Percentiles rank a stretch among this genome's conserved stretches.
phyloP scores from a whole-genome alignment of 2,113 vertebrate genomes.

The Phasianus colchicus region DNA sequence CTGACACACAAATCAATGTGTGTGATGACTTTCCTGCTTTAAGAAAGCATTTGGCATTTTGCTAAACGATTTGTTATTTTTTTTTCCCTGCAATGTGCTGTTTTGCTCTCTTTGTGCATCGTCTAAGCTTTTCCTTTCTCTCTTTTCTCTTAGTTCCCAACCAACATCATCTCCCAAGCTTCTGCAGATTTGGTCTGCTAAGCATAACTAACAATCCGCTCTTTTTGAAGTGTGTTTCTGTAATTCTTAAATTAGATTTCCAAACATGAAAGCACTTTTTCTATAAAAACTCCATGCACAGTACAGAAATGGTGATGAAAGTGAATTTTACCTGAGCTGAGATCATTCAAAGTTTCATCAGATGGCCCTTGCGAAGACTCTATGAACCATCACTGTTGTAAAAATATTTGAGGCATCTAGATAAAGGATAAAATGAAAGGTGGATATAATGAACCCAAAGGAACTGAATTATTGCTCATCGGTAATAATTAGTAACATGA shows the following conservation, averaged over 20 bases:
- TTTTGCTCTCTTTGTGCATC: background rate
- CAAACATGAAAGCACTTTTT: slow-evolving; percentile 22
- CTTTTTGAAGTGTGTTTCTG: slow-evolving; percentile 16
- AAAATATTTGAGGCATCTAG: background rate
- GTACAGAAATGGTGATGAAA: background rate
- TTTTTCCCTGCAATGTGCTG: background rate
- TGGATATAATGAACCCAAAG: background rate
- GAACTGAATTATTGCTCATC: background rate
- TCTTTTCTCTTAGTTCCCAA: background rate
- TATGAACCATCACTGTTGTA: background rate
- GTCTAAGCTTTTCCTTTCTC: background rate
- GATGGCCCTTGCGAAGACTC: background rate
- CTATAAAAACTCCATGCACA: background rate
- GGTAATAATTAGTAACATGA: background rate
- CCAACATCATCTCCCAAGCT: background rate
- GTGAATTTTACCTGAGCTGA: background rate
- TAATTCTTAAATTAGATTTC: slow-evolving; percentile 35
- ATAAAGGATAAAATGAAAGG: background rate
- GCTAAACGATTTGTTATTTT: background rate
- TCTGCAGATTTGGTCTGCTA: slow-evolving; percentile 32
- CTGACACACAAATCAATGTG: background rate
- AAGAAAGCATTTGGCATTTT: background rate
- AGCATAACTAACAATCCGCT: slow-evolving; percentile 25
- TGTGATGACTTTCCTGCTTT: background rate
- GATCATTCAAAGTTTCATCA: background rate